Evolutionary conservation across 2,888 invertebrate species (phyloP).

Genomic region (Lasioglossum marginatum): DNA sequence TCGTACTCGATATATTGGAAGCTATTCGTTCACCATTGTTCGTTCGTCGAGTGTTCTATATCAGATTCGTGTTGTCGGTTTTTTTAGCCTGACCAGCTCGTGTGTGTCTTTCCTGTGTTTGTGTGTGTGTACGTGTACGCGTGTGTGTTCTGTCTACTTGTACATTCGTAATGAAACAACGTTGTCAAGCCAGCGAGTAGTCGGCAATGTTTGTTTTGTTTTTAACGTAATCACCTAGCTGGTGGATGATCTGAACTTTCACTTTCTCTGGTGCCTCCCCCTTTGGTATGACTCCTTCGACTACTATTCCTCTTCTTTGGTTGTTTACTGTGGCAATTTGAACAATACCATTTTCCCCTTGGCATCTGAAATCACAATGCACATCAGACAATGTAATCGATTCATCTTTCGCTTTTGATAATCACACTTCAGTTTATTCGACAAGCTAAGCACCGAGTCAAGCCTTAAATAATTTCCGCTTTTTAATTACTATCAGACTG

Average conservation of each 20-base stretch:
- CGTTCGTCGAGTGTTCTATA: neutral
- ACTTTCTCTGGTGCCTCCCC: conserved; percentile 88
- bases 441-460: neutral
- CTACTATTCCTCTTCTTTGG: conserved; percentile 87
- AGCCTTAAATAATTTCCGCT: neutral
- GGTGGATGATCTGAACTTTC: conserved; percentile 87
- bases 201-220: conserved; percentile 76
- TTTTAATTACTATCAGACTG: too few relatives aligned
- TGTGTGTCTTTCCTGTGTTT: neutral
- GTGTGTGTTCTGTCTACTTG: conserved; percentile 52
- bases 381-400: neutral
- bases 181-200: conserved; percentile 71
- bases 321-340: conserved; percentile 93
- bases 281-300: conserved; percentile 85
- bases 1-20: conserved; percentile 68
- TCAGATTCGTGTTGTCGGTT: neutral
- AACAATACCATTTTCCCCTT: conserved; percentile 95
- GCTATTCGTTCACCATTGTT: conserved; percentile 60
- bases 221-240: conserved; percentile 85
- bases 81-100: neutral
- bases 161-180: conserved; percentile 63
- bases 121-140: too few relatives aligned
- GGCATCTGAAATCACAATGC: conserved; percentile 86
- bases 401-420: neutral
- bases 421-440: neutral